These are phyloP conservation scores for Rousettus madagascariensis DNA, from an alignment of 2,797 vertebrate genomes.

Conservation along the genomic window DNA sequence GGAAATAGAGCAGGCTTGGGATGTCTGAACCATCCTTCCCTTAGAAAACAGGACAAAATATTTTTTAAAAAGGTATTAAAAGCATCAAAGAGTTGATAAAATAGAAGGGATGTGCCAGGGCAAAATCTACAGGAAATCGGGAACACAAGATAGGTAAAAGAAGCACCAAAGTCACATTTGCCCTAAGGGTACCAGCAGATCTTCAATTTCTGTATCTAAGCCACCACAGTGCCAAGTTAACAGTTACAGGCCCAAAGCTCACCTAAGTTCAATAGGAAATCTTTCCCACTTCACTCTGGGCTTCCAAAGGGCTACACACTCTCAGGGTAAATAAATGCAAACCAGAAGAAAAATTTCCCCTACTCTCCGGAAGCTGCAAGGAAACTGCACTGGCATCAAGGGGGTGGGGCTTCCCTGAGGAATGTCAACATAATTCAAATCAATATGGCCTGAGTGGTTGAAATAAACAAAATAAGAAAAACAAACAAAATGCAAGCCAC, in stretches of 20 bases:
- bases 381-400: neutral
- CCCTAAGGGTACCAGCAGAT: neutral
- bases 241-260: neutral
- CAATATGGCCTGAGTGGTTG: neutral
- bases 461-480: constrained; percentile 46
- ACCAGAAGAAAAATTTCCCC: neutral
- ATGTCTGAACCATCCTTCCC: neutral
- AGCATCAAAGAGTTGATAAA: neutral
- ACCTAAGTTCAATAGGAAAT: neutral
- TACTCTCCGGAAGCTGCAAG: neutral
- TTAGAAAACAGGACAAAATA: constrained; percentile 24
- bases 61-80: neutral
- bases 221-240: neutral
- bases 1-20: neutral
- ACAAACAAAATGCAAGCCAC: neutral
- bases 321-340: neutral
- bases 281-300: neutral
- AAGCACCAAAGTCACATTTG: neutral
- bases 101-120: neutral
- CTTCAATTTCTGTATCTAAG: neutral
- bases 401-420: neutral
- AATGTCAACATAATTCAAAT: constrained; percentile 31
- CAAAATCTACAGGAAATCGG: constrained; percentile 2
- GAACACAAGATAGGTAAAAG: neutral
- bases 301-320: neutral